Evolutionary conservation across 2,888 invertebrate genomes (phyloP), one percentile per base, ranked within the genome.

Genomic region (Protodeltote pygarga): DNA sequence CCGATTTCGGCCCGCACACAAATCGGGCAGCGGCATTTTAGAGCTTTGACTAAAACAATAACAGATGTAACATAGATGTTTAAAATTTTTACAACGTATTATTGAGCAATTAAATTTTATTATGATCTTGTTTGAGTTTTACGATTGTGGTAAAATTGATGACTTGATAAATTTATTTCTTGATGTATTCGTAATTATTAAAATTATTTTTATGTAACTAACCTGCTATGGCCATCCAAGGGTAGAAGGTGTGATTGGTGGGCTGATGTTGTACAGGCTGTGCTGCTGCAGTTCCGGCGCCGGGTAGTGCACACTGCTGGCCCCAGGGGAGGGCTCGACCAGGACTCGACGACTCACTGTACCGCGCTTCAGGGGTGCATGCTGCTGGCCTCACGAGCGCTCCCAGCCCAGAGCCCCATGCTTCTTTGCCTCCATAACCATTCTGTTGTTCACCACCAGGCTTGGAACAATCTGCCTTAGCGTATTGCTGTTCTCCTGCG

Each of bases 141-240:
- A 41, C 20, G 20, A 27, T 38, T 52, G 48, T 64, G 44, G 34
- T 20, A 28, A 53, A 68, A 59, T 48, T 67, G 46, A 68, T 32
- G 54, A 49, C 27, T 37, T 11, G 37, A 37, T 50, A 23, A 10
- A 46, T 48, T 8, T 33, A 13, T 21, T 38, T 11, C 9, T 47
- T 11, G 29, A 46, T 35, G 13, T 47, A 29, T 48, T 5, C 14
- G 23, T 41, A 39, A 45, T 39, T 51, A 40, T 55, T 47, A 32
- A 48, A 48, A 20, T 39, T 28, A 38, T 27, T 37, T 33, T 29
- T 31, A 49, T 27, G 29, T 44, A 20, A 94, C 97, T 95, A 92
- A 98, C 98, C 98, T 98, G 98, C 98, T 94, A 98, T 98, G 93
- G 98, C 98, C 98, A 98, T 98, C 98, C 98, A 98, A 76, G 98